Percentiles rank a stretch among this genome's conserved stretches.
These are phyloP conservation scores for Eupithecia dodoneata DNA, from an alignment of 2,888 invertebrate species.

Conservation along the genomic window DNA sequence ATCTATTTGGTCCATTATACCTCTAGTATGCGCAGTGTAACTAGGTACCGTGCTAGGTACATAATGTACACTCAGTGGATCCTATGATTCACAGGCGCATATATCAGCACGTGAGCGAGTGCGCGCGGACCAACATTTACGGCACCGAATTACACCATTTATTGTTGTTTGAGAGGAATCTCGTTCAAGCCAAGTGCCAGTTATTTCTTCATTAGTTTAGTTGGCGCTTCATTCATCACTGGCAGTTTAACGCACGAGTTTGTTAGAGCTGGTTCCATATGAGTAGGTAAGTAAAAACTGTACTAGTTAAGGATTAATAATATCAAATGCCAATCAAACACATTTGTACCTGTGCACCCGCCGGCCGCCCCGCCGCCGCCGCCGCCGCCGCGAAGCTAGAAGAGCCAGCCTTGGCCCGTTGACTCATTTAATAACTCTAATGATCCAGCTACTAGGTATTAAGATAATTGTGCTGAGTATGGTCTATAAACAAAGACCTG, in stretches of 20 bases:
- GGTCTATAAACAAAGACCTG: neutral
- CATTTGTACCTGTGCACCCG: too few relatives aligned
- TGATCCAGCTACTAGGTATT: neutral
- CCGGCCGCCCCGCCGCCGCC: too few relatives aligned
- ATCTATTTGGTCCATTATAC: neutral
- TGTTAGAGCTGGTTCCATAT: neutral
- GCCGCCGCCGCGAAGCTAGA: too few relatives aligned
- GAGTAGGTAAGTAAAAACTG: neutral
- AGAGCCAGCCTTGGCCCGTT: too few relatives aligned
- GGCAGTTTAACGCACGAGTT: neutral
- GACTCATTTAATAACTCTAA: too few relatives aligned
- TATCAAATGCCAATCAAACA: too few relatives aligned
- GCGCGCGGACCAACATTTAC: slow-evolving; percentile 17
- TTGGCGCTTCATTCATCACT: neutral
- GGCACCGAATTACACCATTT: slow-evolving; percentile 18
- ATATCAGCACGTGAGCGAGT: slow-evolving; percentile 10
- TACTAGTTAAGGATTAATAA: too few relatives aligned
- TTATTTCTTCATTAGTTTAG: slow-evolving; percentile 25
- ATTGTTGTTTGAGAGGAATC: slow-evolving; percentile 17
- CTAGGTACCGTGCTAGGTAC: neutral
- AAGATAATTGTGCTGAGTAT: neutral
- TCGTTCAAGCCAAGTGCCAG: slow-evolving; percentile 8
- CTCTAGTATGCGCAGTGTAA: neutral
- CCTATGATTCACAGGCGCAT: slow-evolving; percentile 14
- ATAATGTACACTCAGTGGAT: neutral